phyloP scores from a whole-genome alignment of 2,797 vertebrate genomes.

The Arrhamphus sclerolepis region DNA sequence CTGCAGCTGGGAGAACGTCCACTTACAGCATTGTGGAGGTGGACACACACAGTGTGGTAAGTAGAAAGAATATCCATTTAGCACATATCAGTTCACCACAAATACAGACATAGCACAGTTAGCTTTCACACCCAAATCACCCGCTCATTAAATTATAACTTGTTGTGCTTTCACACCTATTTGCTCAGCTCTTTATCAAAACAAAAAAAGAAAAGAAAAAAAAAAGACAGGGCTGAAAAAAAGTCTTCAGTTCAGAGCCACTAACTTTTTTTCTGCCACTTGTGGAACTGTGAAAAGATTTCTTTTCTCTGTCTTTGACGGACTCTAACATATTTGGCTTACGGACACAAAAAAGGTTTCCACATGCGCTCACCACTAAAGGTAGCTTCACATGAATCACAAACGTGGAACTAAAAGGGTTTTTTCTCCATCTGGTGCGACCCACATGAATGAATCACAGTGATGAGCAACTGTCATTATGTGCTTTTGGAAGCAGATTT shows the following conservation, averaged over 20 bases:
- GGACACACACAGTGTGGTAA: neutral
- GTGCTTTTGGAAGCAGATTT: conserved; percentile 16
- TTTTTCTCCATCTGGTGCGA: conserved; percentile 23
- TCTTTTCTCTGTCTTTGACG: conserved; percentile 36
- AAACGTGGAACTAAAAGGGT: conserved; percentile 42
- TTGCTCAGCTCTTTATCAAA: conserved; percentile 22
- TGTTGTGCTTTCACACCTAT: conserved; percentile 6
- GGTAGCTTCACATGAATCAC: conserved; percentile 24
- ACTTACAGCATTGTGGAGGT: neutral
- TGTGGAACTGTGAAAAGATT: conserved; percentile 14
- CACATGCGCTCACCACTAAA: conserved; percentile 42
- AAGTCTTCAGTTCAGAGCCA: neutral
- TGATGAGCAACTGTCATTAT: conserved; percentile 16
- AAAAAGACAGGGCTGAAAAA: conserved; percentile 35
- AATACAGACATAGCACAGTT: neutral
- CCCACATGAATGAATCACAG: conserved; percentile 19
- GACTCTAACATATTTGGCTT: conserved; percentile 29
- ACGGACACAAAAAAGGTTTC: conserved; percentile 28
- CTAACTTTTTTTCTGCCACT: too few species aligned
- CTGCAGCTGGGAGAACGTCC: neutral
- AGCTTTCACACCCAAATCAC: neutral
- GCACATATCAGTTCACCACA: too few species aligned
- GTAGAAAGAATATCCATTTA: conserved; percentile 18
- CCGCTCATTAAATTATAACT: conserved; percentile 2
- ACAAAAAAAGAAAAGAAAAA: conserved; percentile 30